These are phyloP conservation scores for Porites divaricata DNA, from an alignment of 92 coral and sea anemone genomes.

Conservation along the genomic window DNA sequence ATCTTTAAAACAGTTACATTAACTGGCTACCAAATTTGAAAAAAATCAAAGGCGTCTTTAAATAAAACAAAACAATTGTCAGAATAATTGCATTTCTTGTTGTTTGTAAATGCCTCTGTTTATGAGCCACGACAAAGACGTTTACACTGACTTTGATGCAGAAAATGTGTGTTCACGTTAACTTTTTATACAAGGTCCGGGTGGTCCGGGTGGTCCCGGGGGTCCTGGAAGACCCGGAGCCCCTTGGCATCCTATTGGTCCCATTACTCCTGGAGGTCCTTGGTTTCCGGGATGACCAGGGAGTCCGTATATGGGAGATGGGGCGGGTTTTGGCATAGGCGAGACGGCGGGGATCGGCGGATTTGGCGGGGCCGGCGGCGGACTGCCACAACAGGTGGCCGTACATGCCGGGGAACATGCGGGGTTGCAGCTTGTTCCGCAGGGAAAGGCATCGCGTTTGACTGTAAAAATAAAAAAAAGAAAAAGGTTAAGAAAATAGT, in stretches of 20 bases:
- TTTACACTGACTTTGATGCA: neutral
- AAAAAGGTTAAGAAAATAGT: no score
- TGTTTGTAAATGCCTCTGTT: no score
- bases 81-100: neutral
- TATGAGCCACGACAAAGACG: neutral
- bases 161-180: neutral
- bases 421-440: slow-evolving; percentile 58
- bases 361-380: slow-evolving; percentile 46
- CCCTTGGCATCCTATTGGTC: slow-evolving; percentile 66
- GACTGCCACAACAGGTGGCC: slow-evolving; percentile 45
- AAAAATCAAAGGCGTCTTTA: no score
- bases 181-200: slow-evolving; percentile 69
- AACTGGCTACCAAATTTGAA: no score
- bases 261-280: slow-evolving; percentile 61
- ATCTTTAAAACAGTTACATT: no score
- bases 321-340: slow-evolving; percentile 7
- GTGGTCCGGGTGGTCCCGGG: slow-evolving; percentile 67
- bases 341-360: slow-evolving; percentile 20
- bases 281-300: slow-evolving; percentile 61
- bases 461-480: neutral
- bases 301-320: slow-evolving; percentile 33
- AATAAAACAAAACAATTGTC: no score
- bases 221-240: slow-evolving; percentile 64
- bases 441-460: slow-evolving; percentile 74
- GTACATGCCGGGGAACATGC: slow-evolving; percentile 64